Base-by-base conservation (phyloP, 2,888 invertebrate species). In the Elmis aenea region DNA sequence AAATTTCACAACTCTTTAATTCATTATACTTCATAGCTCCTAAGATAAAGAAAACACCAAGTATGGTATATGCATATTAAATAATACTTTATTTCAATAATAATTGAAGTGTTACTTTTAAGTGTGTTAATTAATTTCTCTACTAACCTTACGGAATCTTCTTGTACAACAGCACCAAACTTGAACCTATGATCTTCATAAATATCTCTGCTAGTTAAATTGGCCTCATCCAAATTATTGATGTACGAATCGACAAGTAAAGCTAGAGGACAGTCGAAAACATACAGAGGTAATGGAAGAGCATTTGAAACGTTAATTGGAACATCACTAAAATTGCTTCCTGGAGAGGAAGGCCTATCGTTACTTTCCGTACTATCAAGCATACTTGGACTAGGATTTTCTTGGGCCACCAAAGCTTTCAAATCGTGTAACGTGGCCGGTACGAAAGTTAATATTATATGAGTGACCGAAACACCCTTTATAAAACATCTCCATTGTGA, bases 401-500 rank as follows among this genome's bases (percentile, higher is more conserved):
- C 51, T 13, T 27, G 24, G 22, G 42, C 37, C 18, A 59, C 45
- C 29, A 66, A 51, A 24, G 48, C 34, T 48, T 58, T 61, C 5
- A 72, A 61, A 51, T 73, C 73, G 42, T 71, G 67, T 52, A 78
- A 75, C 13, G 76, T 72, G 2, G 79, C 74, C 2, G 84, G 83
- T 13, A 83, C 55, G 46, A 85, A 73, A 6, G 81, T 81, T 23
- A 84, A 61, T 16, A 83, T 71, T 13, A 83, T 71, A 50, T 80
- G 79, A 1, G 75, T 76, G 4, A 71, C 62, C 15, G 74, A 75
- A 16, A 79, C 68, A 8, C 76, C 75, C 63, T 79, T 81, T 14
- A 82, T 70, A 54, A 77, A 83, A 59, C 83, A 84, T 34, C 75
- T 69, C 83, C 83, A 84, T 42, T 71, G 69, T 3, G 69, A 54